Percentiles rank a stretch among this genome's conserved stretches.
Conservation (phyloP, 2,888 invertebrate genomes). For the Lepeophtheirus nordmannii region DNA sequence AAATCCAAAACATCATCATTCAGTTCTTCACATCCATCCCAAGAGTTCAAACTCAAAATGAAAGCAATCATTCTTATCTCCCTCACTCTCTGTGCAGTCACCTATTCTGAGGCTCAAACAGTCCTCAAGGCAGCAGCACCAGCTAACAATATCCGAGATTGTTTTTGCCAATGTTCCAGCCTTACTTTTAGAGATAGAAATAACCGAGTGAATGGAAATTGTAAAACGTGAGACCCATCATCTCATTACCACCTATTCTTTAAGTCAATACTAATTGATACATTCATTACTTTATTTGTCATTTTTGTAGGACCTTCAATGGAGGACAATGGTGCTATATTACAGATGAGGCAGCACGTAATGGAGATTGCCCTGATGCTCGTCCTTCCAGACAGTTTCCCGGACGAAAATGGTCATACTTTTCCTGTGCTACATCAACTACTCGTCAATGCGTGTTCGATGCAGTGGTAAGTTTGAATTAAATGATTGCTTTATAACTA, state of each 20-base stretch:
- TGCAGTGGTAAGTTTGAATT: background rate
- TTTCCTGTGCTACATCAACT: background rate
- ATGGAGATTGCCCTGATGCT: background rate
- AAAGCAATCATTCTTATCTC: too few relatives aligned
- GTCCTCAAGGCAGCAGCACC: background rate
- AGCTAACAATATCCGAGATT: background rate
- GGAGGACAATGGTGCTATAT: constrained; percentile 3
- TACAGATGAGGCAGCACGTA: background rate
- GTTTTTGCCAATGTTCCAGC: background rate
- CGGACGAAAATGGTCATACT: background rate
- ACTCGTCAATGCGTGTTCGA: background rate
- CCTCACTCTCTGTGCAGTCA: too few relatives aligned
- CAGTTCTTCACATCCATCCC: too few relatives aligned
- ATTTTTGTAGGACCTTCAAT: background rate
- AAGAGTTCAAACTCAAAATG: too few relatives aligned
- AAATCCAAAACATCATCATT: too few relatives aligned
- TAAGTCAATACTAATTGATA: background rate
- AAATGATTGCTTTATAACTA: background rate
- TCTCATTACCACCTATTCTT: too few relatives aligned
- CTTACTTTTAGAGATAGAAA: background rate
- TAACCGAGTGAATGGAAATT: background rate
- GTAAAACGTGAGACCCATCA: background rate
- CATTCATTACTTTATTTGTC: background rate
- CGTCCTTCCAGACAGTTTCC: background rate
- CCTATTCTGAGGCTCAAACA: background rate